These are phyloP conservation scores for Phalloptychus januarius DNA, from an alignment of 2,797 vertebrate genomes.

Conservation along the genomic window DNA sequence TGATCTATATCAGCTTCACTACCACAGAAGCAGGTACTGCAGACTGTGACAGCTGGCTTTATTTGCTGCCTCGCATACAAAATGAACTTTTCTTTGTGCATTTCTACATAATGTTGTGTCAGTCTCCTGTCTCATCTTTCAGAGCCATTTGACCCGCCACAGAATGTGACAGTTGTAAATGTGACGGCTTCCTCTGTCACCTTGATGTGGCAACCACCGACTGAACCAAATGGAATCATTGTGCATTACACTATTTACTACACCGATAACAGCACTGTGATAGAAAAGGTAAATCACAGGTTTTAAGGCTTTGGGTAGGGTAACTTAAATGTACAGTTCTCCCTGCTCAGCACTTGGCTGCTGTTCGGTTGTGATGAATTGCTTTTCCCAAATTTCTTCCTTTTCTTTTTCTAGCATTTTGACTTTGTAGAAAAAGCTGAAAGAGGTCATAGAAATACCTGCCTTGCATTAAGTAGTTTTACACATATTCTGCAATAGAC, in stretches of 20 bases:
- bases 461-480: neutral
- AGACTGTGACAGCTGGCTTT: neutral
- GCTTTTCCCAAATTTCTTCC: neutral
- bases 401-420: neutral
- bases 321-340: neutral
- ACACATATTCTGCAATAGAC: neutral
- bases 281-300: constrained; percentile 81
- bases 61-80: neutral
- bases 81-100: constrained; percentile 9
- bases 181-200: constrained; percentile 83
- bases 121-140: constrained; percentile 40
- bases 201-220: constrained; percentile 87
- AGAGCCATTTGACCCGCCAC: constrained; percentile 91
- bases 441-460: neutral
- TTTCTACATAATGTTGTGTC: constrained; percentile 3
- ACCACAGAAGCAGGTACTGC: constrained; percentile 87
- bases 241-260: constrained; percentile 90
- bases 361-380: neutral
- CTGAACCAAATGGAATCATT: constrained; percentile 90
- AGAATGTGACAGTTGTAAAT: constrained; percentile 84
- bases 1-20: constrained; percentile 85
- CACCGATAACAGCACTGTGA: constrained; percentile 78
- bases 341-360: neutral
- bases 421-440: neutral
- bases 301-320: neutral